A percentile compares a stretch with the other conserved stretches of the same genome.
Evolutionary conservation across 2,797 vertebrate genomes (phyloP).

Genomic region (Pyrrhura leucotis): DNA sequence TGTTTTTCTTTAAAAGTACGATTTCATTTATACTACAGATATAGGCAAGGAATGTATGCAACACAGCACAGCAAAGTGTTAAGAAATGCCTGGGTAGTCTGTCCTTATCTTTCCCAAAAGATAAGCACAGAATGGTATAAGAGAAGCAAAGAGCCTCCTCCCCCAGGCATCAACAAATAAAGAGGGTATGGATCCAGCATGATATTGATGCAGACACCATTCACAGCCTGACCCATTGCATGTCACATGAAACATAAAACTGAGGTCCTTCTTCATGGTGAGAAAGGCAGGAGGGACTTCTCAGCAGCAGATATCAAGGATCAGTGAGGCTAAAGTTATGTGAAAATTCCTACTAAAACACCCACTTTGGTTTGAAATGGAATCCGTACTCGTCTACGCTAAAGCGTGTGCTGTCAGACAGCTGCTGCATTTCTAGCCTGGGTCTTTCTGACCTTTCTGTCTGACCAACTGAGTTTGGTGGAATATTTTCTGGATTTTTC

Average conservation of each 20-base stretch:
- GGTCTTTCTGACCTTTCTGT: background rate
- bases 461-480: background rate
- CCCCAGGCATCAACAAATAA: background rate
- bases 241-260: background rate
- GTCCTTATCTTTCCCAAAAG: background rate
- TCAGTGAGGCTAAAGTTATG: background rate
- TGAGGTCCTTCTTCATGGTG: fast-evolving
- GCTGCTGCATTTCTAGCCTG: background rate
- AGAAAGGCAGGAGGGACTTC: background rate
- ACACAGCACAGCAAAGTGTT: background rate
- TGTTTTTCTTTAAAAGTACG: background rate
- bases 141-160: background rate
- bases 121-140: background rate
- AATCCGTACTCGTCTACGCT: background rate
- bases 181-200: background rate
- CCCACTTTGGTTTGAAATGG: background rate
- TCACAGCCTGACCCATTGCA: background rate
- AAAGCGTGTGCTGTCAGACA: background rate
- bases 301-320: background rate
- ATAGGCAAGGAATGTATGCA: background rate
- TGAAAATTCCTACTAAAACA: background rate
- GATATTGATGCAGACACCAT: background rate
- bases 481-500: background rate
- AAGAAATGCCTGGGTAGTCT: no score
- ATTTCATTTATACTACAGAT: background rate